Percentiles rank a stretch among this genome's conserved stretches.
phyloP scores from a whole-genome alignment of 2,113 vertebrate genomes.

The Amphiprion percula region DNA sequence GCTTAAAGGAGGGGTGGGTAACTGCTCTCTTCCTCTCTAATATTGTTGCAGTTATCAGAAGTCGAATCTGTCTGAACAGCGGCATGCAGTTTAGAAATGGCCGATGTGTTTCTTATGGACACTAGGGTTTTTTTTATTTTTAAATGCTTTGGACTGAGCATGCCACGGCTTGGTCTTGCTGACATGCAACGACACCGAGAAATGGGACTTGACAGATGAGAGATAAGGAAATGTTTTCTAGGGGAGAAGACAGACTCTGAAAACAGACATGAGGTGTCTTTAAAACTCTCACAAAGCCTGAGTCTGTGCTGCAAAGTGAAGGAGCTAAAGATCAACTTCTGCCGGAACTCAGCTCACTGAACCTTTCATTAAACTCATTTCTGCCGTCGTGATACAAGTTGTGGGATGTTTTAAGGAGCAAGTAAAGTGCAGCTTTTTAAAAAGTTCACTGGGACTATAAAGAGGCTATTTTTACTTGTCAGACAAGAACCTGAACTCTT shows the following conservation, averaged over 20 bases:
- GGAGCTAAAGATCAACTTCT: conserved; percentile 63
- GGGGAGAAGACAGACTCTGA: conserved; percentile 64
- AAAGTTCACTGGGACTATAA: conserved; percentile 23
- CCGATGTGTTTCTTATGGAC: conserved; percentile 73
- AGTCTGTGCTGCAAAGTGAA: conserved; percentile 55
- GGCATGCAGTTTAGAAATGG: conserved; percentile 79
- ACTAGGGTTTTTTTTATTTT: conserved; percentile 16
- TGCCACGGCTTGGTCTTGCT: conserved; percentile 65
- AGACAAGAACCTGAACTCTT: conserved; percentile 29
- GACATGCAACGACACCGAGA: conserved; percentile 56
- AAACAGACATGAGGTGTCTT: conserved; percentile 73
- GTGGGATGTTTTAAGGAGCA: conserved; percentile 46
- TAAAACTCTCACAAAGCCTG: conserved; percentile 66
- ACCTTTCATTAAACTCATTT: conserved; percentile 58
- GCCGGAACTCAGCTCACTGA: conserved; percentile 44
- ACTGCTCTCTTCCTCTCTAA: conserved; percentile 45
- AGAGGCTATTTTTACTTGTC: conserved; percentile 7
- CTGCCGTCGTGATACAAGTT: conserved; percentile 49
- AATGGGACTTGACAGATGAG: conserved; percentile 75
- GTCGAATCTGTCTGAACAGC: conserved; percentile 72
- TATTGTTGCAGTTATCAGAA: conserved; percentile 76
- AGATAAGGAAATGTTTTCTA: conserved; percentile 78
- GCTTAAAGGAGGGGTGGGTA: conserved; percentile 45
- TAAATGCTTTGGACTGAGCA: conserved; percentile 45
- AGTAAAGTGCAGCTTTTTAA: conserved; percentile 36